Base-by-base conservation (phyloP, 1,140 invertebrate genomes). In the Camponotus floridanus region DNA sequence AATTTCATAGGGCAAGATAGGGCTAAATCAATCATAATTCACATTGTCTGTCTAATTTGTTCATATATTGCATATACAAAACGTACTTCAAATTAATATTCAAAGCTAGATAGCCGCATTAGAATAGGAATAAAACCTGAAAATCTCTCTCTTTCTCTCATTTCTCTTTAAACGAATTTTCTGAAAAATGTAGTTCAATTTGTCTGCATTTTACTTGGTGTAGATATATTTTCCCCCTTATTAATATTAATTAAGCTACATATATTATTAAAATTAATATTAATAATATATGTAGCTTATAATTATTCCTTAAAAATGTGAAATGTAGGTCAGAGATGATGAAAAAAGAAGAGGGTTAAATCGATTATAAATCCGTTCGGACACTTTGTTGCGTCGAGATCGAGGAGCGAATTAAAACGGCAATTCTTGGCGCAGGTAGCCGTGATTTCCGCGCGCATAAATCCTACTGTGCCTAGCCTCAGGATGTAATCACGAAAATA, bases 401-500 rank as follows among this genome's bases (percentile, higher is more conserved):
- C 21, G 57, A 55, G 26, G 15, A 5, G 18, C n/a, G 9, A 71
- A 81, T 85, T 85, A 85, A 76, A 85, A 85, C 51, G 73, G 62
- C 64, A 70, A 18, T 57, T 67, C 36, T 57, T 18, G 26, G 39
- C 39, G 62, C 76, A 68, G 48, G 62, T 57, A 78, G 51, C 42
- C 51, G 73, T 59, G 33, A 85, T 86, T 73, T 81, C 78, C 55
- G 65, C 21, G 36, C 39, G 39, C 31, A 21, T 64, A 65, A 86
- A 81, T 81, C 78, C 67, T 64, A 86, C 81, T 73, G 81, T 59
- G 21, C 57, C 33, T 55, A 59, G 39, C 55, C 51, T 9, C 65
- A 65, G 67, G 65, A 73, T 86, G 33, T 61, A 86, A 86, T 86
- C 85, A 67, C 7, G 67, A 73, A 55, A 61, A 65, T 86, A 81